A percentile compares a stretch with the other conserved stretches of the same genome.
These are phyloP conservation scores for Falco peregrinus DNA, from an alignment of 2,797 vertebrate genomes.

Conservation along the genomic window DNA sequence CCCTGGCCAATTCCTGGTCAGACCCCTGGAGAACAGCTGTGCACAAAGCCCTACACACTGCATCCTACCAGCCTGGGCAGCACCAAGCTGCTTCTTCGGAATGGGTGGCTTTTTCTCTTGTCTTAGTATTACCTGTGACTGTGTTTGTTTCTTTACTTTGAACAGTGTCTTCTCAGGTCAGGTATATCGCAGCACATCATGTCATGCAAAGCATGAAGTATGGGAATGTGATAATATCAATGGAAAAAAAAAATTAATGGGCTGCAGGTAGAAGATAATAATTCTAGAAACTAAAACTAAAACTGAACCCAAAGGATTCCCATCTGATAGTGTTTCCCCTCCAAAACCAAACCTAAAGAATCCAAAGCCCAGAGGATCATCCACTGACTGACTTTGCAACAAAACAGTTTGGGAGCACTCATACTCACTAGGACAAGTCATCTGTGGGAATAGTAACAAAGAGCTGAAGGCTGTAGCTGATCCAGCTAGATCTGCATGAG, in stretches of 20 bases:
- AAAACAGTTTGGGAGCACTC: not conserved
- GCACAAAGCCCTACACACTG: not conserved
- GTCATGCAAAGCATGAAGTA: not conserved
- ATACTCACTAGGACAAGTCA: not conserved
- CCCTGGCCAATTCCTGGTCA: fast-evolving
- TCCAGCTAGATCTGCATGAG: not conserved
- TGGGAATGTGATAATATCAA: not conserved
- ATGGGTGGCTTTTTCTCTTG: not conserved
- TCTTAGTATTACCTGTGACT: not conserved
- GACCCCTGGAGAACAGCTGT: not conserved
- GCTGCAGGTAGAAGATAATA: not conserved
- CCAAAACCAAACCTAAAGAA: not conserved
- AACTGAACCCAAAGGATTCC: not conserved
- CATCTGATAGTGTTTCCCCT: not conserved
- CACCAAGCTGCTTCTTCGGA: not conserved
- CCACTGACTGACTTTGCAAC: not conserved
- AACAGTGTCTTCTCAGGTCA: not conserved
- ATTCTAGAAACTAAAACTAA: not conserved
- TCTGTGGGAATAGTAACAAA: not conserved
- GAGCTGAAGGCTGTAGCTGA: not conserved
- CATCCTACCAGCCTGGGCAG: not conserved
- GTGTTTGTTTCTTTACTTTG: not conserved
- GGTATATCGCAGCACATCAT: not conserved
- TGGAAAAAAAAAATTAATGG: not conserved
- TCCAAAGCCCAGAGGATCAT: not conserved